Evolutionary conservation across 2,113 vertebrate genomes (phyloP).

Genomic region (Hemiscyllium ocellatum): DNA sequence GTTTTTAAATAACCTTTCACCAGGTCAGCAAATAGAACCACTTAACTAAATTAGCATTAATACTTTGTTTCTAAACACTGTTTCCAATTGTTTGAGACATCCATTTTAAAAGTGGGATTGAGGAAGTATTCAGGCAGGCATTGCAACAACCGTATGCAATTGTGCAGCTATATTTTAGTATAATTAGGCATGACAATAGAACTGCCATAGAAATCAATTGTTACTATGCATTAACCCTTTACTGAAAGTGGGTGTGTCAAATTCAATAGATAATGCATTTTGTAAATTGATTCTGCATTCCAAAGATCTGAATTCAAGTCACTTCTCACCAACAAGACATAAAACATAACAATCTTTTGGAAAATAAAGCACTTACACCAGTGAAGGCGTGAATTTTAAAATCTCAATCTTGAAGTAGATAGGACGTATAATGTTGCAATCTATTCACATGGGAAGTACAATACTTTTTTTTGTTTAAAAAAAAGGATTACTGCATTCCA

Average conservation of each 20-base stretch:
- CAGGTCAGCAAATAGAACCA: constrained; percentile 20
- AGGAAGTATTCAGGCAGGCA: not conserved
- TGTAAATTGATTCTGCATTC: constrained; percentile 7
- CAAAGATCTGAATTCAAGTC: constrained; percentile 5
- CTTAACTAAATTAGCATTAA: constrained; percentile 29
- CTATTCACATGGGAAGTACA: not conserved
- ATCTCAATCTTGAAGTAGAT: not conserved
- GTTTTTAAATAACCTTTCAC: constrained; percentile 17
- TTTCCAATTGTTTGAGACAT: constrained; percentile 29
- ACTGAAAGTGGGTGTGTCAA: not conserved
- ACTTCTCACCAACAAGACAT: not conserved
- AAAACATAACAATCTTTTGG: not conserved
- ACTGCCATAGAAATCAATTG: not conserved
- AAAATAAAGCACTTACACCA: not conserved
- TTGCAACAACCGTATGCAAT: not conserved
- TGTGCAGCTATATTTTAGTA: not conserved
- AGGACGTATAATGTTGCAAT: not conserved
- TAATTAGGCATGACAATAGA: not conserved
- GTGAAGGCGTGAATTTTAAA: not conserved
- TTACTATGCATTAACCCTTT: not conserved
- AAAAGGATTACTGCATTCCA: not conserved
- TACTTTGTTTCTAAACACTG: not conserved
- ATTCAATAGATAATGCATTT: not conserved
- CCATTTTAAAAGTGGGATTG: not conserved
- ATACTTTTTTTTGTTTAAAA: not conserved